Base-by-base conservation (phyloP, 2,888 invertebrate genomes). In the Strigamia crassipes region DNA sequence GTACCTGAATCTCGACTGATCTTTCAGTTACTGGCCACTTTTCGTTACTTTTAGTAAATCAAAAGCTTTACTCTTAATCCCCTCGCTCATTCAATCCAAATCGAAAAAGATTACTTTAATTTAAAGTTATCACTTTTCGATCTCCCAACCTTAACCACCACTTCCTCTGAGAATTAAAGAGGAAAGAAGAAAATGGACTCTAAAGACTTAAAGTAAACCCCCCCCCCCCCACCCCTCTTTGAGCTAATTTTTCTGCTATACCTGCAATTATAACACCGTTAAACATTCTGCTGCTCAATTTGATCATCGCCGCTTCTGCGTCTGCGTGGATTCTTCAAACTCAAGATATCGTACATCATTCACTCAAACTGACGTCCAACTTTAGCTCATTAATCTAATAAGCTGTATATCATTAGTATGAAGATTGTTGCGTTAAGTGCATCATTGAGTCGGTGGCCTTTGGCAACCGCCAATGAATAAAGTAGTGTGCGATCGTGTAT, bases 21-120 rank as follows among this genome's bases (percentile, higher is more conserved):
- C 73, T 73, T 31, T 66, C 66, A 8, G 21, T 27, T 9, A 66
- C 27, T 66, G 23, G 23, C 66, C 27, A n/a, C 23, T 66, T 66
- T 66, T 6, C 27, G 31, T 61, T 61, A 23, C 61, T 46, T 46
- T n/a, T 73, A 73, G 31, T 73, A 31, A 73, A 73, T 73, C 73
- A 73, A 73, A 73, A 73, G 73, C 73, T 73, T 73, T 73, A 27
- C 73, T 73, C 73, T 73, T 73, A 73, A 73, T 73, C 31, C 18
- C 61, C 73, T 73, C 27, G 73, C 15, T 73, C 73, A 31, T 31
- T 73, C 73, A 27, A 73, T 73, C 73, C 73, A 31, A 73, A 73
- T 73, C 73, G 73, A 18, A 73, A n/a, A 73, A n/a, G n/a, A n/a
- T n/a, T 5, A 27, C 27, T 73, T 73, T 73, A 73, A 73, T 27